Conservation (phyloP, 2,113 vertebrate genomes). For the Bujurquina vittata region DNA sequence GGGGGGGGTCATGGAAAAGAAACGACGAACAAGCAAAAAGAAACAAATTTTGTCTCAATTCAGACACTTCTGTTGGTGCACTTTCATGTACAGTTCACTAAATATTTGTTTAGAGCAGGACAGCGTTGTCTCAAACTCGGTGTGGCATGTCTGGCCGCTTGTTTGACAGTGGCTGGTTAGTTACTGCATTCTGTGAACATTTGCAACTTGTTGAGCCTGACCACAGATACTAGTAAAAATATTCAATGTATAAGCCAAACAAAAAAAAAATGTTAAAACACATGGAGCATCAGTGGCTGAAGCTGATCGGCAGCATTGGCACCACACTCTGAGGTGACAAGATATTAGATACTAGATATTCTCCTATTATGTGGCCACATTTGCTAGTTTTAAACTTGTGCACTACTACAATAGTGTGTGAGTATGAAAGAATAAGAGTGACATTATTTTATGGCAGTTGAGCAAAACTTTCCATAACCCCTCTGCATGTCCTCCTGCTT, state of each 20-base stretch:
- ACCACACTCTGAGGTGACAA: neutral
- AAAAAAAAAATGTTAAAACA: neutral
- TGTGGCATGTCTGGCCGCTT: neutral
- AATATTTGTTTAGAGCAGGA: neutral
- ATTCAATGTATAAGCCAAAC: neutral
- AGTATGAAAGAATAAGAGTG: slow-evolving; percentile 9
- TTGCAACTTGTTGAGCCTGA: neutral
- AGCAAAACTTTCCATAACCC: slow-evolving; percentile 21
- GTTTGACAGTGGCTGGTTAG: neutral
- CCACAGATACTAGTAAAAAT: neutral
- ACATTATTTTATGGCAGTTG: slow-evolving; percentile 15
- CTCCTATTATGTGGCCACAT: neutral
- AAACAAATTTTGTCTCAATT: neutral
- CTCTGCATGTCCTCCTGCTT: neutral
- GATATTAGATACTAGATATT: too few relatives aligned
- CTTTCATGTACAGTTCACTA: neutral
- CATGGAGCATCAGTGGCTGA: neutral
- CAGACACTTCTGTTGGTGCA: neutral
- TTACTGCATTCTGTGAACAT: neutral
- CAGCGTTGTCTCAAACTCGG: neutral
- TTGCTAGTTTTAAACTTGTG: neutral
- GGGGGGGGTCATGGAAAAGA: neutral
- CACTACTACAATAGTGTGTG: neutral
- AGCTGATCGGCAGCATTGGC: neutral
- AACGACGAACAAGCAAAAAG: neutral